Base-by-base conservation (phyloP, 1,140 invertebrate species). In the Aricia agestis region DNA sequence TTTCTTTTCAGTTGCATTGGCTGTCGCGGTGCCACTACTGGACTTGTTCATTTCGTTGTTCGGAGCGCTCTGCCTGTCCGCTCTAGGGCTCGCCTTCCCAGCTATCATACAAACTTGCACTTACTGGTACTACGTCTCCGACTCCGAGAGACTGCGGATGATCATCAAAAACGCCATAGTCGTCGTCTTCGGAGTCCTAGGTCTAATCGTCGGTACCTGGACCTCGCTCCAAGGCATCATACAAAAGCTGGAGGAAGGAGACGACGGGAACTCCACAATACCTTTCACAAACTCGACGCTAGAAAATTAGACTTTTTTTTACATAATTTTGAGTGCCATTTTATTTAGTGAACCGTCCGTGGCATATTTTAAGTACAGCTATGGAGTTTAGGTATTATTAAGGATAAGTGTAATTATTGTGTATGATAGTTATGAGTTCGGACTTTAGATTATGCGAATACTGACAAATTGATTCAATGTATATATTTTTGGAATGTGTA, bases 31-130 rank as follows among this genome's bases (percentile, higher is more conserved):
- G 18, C 97, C 97, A 0, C 93, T 97, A 76, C 89, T 99, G 75
- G 97, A 98, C 66, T 91, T 98, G 4, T 96, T 98, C 86, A 98
- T 99, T 72, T 97, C 97, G 0, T 92, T 98, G 45, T 96, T 98
- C 78, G 98, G 98, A 32, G 97, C 98, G 0, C 90, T 98, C 0
- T 96, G 95, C 74, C 93, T 97, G 7, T 97, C 97, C 9, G 95
- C 96, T 0, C 91, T 98, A 25, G 97, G 97, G 0, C 90, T 98
- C 15, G 96, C 97, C 1, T 96, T 98, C 82, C 98, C 98, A 17
- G 96, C 97, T 0, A 91, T 98, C 59, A 97, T 98, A 74, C 93
- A 96, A 72, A 93, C 93, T 18, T 94, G 93, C 82, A 94, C 94
- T 0, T 93, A 86, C 70, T 86, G 95, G 95, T 93, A 94, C 80